Evolutionary conservation across 2,113 vertebrate species (phyloP), one percentile per base, ranked within the genome.

Genomic region (human): DNA sequence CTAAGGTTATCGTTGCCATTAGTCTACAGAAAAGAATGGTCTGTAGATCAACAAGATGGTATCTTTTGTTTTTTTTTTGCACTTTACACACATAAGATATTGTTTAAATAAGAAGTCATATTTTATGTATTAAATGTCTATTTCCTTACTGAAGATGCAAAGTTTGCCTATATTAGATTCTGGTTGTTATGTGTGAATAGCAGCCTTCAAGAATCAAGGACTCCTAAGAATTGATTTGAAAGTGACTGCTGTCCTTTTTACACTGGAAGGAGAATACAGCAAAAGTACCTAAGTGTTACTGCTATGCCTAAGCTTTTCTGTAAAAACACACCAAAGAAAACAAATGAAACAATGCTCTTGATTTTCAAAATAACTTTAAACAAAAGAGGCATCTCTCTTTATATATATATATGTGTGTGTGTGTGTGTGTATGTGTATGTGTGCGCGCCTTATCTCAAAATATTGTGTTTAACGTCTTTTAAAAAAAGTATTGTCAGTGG

Each of bases 121-220:
- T 73, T 88, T 95, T 45, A 82, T 64, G 45, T 50, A 64, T 87
- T 59, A 83, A 82, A 79, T 50, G 45, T 66, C 72, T 91, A 4
- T 64, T 96, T 89, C 30, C 40, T 95, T 93, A 91, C 3, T 48
- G 75, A 96, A 91, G 50, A 79, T 82, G 9, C 10, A 59, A 96
- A 84, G 35, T 30, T 59, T 66, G 18, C 45, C 45, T n/a, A 59
- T 6, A 22, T 89, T 55, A 86, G 55, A 57, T 9, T 76, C 61
- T 75, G 40, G 59, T 88, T 79, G 38, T 40, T 79, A 50, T 11
- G 5, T 81, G 64, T 85, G n/a, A 97, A 92, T 52, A 92, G 45
- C 52, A 94, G 76, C 50, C 88, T 93, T 79, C 2, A 27, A 78
- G 73, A 97, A 94, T 86, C 55, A 96, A 94, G 57, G 32, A 59